Conservation (phyloP, 2,888 invertebrate species). For the Orthonychiurus folsomi region DNA sequence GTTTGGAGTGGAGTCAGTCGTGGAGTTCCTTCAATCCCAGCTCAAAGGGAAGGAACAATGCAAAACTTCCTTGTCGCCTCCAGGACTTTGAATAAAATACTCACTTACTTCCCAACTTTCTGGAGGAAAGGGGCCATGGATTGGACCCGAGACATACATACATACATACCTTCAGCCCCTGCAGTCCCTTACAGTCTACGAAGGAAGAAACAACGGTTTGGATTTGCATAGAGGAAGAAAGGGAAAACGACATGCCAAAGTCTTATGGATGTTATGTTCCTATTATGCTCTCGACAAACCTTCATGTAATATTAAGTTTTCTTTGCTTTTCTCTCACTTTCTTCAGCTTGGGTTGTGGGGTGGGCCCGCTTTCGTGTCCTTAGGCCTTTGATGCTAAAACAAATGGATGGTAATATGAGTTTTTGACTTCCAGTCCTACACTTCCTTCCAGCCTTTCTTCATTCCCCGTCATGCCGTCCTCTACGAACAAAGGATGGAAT, state of each 20-base stretch:
- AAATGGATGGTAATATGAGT: slow-evolving; percentile 24
- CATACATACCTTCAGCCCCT: not conserved
- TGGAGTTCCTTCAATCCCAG: slow-evolving; percentile 12
- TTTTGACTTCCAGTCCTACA: slow-evolving; percentile 19
- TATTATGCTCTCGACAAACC: not conserved
- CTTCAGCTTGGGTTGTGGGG: not conserved
- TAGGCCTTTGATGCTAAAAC: slow-evolving; percentile 24
- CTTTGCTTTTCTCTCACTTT: slow-evolving; percentile 30
- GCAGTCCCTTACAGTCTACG: not conserved
- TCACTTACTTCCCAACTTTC: slow-evolving; percentile 9
- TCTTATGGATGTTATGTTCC: slow-evolving; percentile 4
- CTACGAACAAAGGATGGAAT: no score
- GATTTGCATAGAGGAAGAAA: slow-evolving; percentile 11
- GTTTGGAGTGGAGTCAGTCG: no score
- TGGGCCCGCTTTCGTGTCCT: slow-evolving; percentile 17
- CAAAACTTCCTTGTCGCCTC: slow-evolving; percentile 29
- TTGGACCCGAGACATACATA: no score
- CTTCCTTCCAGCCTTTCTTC: slow-evolving; percentile 12
- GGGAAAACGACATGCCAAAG: slow-evolving; percentile 6
- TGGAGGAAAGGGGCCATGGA: not conserved
- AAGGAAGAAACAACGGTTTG: not conserved
- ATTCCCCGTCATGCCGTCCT: no score
- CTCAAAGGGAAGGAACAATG: slow-evolving; percentile 10
- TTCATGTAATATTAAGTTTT: slow-evolving; percentile 26
- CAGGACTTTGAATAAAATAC: slow-evolving; percentile 31